These are phyloP conservation scores for Campylomormyrus tamandua DNA, from an alignment of 2,113 vertebrate genomes.

Conservation along the genomic window DNA sequence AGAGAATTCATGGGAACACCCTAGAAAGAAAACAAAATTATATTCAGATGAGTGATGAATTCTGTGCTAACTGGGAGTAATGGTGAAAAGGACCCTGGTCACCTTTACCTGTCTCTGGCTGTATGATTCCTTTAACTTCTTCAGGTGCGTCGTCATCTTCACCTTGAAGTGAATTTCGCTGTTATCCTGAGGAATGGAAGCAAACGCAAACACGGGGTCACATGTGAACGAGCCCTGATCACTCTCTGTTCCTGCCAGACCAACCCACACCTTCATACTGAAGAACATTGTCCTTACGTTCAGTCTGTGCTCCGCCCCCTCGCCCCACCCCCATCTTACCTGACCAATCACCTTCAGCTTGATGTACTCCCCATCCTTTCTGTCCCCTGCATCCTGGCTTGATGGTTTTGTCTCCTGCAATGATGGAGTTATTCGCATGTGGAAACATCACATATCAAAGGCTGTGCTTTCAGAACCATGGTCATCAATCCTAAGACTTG, in stretches of 20 bases:
- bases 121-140: conserved; percentile 99
- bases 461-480: not conserved
- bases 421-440: not conserved
- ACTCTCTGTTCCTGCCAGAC: not conserved
- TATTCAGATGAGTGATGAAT: not conserved
- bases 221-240: not conserved
- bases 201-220: not conserved
- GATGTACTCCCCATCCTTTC: conserved; percentile 98
- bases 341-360: conserved; percentile 98
- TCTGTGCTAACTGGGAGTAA: not conserved
- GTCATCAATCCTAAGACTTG: not conserved
- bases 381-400: conserved; percentile 86
- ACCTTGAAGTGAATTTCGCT: conserved; percentile 99
- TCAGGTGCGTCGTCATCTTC: conserved; percentile 99
- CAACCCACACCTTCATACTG: not conserved
- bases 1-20: conserved; percentile 94
- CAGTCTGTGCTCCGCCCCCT: not conserved
- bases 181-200: conserved; percentile 75
- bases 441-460: not conserved
- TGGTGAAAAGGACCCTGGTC: not conserved
- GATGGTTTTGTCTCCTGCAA: conserved; percentile 92
- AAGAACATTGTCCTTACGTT: not conserved
- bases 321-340: conserved; percentile 57
- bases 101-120: conserved; percentile 90
- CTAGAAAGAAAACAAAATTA: conserved; percentile 50